These are phyloP conservation scores for Epizoanthus rinbou DNA, from an alignment of 92 coral and sea anemone species.

Conservation along the genomic window DNA sequence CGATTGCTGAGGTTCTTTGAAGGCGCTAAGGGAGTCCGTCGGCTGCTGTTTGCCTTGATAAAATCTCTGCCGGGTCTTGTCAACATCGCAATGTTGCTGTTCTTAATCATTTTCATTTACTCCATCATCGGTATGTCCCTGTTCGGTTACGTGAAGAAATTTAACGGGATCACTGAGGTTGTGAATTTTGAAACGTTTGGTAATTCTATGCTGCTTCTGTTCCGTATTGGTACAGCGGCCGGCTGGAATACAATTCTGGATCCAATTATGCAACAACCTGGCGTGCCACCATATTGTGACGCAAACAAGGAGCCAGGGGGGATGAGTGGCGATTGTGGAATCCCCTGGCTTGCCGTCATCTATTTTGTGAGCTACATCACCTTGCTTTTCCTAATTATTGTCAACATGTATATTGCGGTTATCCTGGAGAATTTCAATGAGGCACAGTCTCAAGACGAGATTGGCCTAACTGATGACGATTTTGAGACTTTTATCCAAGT, in stretches of 20 bases:
- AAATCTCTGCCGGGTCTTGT: conserved; percentile 96
- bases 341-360: conserved; percentile 84
- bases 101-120: conserved; percentile 92
- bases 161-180: conserved; percentile 92
- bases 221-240: conserved; percentile 98
- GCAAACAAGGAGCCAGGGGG: conserved; percentile 51
- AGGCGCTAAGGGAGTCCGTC: conserved; percentile 96
- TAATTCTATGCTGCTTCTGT: conserved; percentile 83
- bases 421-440: conserved; percentile 98
- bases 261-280: conserved; percentile 80
- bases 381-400: conserved; percentile 86
- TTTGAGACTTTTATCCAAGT: conserved; percentile 88
- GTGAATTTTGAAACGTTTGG: conserved; percentile 95
- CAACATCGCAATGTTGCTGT: conserved; percentile 90
- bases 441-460: conserved; percentile 96
- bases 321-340: conserved; percentile 80
- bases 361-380: conserved; percentile 95
- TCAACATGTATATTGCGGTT: conserved; percentile 99
- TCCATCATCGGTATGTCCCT: conserved; percentile 98
- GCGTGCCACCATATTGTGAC: conserved; percentile 75
- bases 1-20: conserved; percentile 95
- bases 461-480: conserved; percentile 95
- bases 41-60: conserved; percentile 86
- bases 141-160: conserved; percentile 92
- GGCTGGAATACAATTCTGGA: conserved; percentile 99